These are phyloP conservation scores for Homarus americanus DNA, from an alignment of 1,140 invertebrate species.

Conservation along the genomic window DNA sequence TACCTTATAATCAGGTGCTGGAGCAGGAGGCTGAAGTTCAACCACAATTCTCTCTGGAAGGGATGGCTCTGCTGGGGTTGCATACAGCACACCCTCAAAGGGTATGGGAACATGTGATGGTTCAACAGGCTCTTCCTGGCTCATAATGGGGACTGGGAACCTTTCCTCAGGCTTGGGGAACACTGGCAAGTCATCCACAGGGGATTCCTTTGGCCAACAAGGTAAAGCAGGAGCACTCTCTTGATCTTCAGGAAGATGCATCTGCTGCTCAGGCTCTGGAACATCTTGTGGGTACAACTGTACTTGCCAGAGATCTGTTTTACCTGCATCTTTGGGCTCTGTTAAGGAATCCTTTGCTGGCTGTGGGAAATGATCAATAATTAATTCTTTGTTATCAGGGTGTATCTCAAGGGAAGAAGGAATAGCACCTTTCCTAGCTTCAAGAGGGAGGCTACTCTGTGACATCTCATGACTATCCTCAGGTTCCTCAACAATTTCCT, in stretches of 20 bases:
- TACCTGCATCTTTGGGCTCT: constrained; percentile 37
- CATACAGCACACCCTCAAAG: constrained; percentile 21
- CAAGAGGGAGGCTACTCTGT: constrained; percentile 26
- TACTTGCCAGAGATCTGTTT: constrained; percentile 29
- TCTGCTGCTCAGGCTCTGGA: background rate
- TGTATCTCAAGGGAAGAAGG: constrained; percentile 9
- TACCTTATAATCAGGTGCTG: constrained; percentile 33
- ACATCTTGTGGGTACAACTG: constrained; percentile 25
- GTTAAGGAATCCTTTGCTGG: constrained; percentile 66
- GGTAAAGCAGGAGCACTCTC: constrained; percentile 5
- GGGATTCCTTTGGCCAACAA: background rate
- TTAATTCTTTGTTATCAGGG: constrained; percentile 52
- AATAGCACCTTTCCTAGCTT: constrained; percentile 38
- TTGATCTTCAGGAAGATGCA: background rate
- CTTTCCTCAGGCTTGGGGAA: constrained; percentile 18
- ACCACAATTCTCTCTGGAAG: background rate
- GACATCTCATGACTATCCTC: constrained; percentile 36
- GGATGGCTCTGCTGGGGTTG: background rate
- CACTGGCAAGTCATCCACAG: background rate
- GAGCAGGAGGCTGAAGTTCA: constrained; percentile 1
- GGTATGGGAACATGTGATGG: background rate
- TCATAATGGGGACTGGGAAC: background rate
- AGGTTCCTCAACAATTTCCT: constrained; percentile 48
- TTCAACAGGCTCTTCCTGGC: constrained; percentile 5
- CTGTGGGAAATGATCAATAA: constrained; percentile 66